A percentile compares a stretch with the other conserved stretches of the same genome.
These are phyloP conservation scores for Nesometra sesokonis DNA, from an alignment of 35 echinoderm and acorn worm genomes.

Conservation along the genomic window DNA sequence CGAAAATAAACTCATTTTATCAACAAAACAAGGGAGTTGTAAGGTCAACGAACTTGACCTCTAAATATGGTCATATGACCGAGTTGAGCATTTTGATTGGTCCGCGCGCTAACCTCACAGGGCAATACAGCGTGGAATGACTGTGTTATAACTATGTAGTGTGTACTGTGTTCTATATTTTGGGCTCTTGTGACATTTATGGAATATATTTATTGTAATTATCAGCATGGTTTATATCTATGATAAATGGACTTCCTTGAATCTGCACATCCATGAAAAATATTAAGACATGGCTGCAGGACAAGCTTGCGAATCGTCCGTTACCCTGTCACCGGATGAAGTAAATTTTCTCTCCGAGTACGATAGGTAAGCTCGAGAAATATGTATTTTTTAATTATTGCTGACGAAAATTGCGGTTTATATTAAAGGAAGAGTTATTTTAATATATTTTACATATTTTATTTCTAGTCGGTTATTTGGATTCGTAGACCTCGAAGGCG, in stretches of 20 bases:
- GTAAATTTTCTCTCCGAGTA: neutral
- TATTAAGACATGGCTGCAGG: neutral
- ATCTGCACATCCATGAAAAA: neutral
- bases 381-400: neutral
- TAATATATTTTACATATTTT: slow-evolving; percentile 22
- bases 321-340: neutral
- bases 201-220: neutral
- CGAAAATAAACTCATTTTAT: neutral
- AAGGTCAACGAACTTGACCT: neutral
- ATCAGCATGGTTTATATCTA: neutral
- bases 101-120: neutral
- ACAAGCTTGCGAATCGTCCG: neutral
- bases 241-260: neutral
- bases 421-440: neutral
- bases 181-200: neutral
- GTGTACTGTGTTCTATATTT: neutral
- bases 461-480: slow-evolving; percentile 85
- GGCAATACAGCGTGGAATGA: neutral
- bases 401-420: neutral
- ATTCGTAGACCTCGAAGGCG: slow-evolving; percentile 66
- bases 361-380: neutral
- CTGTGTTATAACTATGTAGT: neutral
- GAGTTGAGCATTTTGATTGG: neutral
- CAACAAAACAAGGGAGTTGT: neutral
- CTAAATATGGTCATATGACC: neutral